Conservation (phyloP, 2,113 vertebrate genomes). For the Cardinalis cardinalis region DNA sequence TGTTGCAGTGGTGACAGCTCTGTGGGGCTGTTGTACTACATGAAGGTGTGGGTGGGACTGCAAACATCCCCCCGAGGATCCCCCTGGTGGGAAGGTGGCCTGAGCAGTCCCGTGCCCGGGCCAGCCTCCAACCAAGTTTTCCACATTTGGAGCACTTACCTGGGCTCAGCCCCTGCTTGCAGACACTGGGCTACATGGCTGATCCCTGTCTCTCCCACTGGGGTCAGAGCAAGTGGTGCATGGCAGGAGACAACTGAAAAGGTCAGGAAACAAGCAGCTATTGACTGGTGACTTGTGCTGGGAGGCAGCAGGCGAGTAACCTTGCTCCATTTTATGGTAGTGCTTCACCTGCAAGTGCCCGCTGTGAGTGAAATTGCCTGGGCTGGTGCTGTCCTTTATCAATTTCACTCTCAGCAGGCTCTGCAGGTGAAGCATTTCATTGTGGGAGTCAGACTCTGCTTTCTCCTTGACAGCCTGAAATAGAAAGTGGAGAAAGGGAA, state of each 20-base stretch:
- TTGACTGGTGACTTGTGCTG: not conserved
- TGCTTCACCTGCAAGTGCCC: slow-evolving; percentile 15
- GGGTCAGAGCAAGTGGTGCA: not conserved
- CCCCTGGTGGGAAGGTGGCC: not conserved
- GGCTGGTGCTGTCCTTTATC: not conserved
- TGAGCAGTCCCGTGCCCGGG: rapidly evolving
- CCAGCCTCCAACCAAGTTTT: not conserved
- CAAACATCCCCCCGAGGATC: not conserved
- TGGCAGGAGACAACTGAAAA: not conserved
- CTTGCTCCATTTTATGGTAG: not conserved
- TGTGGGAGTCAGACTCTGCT: not conserved
- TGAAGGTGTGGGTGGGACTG: rapidly evolving
- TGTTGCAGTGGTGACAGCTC: not conserved
- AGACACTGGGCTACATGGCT: rapidly evolving
- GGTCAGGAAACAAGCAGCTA: not conserved
- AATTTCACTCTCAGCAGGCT: slow-evolving; percentile 37
- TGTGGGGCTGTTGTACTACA: not conserved
- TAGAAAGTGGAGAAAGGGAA: not conserved
- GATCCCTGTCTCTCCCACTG: not conserved
- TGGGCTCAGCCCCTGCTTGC: not conserved
- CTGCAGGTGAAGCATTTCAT: slow-evolving; percentile 1
- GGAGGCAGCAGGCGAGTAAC: not conserved
- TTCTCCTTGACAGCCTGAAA: not conserved
- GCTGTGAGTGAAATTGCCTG: slow-evolving; percentile 43
- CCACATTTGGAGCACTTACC: not conserved